Evolutionary conservation across 2,113 vertebrate species (phyloP), one percentile per base, ranked within the genome.

Genomic region (Chauna torquata): DNA sequence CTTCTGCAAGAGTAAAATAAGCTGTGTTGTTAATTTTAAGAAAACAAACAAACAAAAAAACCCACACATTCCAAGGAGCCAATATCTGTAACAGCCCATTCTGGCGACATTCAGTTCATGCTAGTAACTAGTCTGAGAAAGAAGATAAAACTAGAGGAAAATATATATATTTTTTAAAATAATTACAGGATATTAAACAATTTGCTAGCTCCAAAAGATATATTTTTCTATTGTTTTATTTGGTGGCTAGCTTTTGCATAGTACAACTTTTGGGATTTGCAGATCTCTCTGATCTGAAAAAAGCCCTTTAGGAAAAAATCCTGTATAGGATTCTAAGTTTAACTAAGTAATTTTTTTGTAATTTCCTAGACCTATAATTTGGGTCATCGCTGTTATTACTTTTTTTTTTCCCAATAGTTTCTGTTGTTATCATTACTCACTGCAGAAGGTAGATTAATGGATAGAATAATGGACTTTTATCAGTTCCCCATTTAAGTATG

Each of bases 321-420:
- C 13, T 89, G 7, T 62, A 71, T 38, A 3, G 0, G 6, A 30
- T 1, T 0, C 9, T 50, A 12, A 45, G 8, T 62, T 72, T 74
- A 74, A 40, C 28, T 45, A 89, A 49, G 8, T 50, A 64, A 91
- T 82, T 85, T 57, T 3, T 86, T 77, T 92, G 15, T 50, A 75
- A 47, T 83, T 89, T 82, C 30, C 13, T 42, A 72, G 28, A 34
- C 5, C 14, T 71, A 3, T 58, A 36, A 75, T 88, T 82, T 74
- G 15, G 5, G 1, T 58, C 69, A 19, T 57, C 2, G 23, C 10
- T 75, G 28, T 11, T 70, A 9, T 58, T 62, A 66, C 82, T 85
- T 25, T 0, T 84, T 85, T 25, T 0, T 38, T 75, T 79, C 70
- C 17, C 3, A 66, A 19, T 71, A 1, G 3, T 75, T 79, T 88